Conservation (phyloP, 1,140 invertebrate genomes). For the Gonioctena quinquepunctata region DNA sequence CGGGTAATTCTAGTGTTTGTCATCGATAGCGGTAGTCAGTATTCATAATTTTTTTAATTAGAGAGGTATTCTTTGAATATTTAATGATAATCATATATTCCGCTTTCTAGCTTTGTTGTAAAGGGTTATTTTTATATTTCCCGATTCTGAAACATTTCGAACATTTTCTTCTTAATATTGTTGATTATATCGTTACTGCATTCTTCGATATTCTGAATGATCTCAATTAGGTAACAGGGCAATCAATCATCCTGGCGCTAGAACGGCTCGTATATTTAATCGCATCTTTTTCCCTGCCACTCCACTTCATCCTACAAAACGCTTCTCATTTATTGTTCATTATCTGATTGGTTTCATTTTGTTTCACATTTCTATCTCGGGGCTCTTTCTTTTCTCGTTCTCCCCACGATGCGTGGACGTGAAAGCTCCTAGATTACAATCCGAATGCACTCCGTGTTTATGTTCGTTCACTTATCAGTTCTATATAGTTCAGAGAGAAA, state of each 20-base stretch:
- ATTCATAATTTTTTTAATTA: too few relatives aligned
- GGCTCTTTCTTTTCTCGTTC: neutral
- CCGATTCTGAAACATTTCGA: too few relatives aligned
- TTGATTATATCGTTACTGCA: neutral
- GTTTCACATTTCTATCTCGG: slow-evolving; percentile 10
- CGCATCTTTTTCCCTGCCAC: neutral
- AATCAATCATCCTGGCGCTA: slow-evolving; percentile 9
- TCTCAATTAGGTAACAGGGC: slow-evolving; percentile 14
- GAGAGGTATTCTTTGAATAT: too few relatives aligned
- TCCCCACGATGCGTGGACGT: slow-evolving; percentile 2
- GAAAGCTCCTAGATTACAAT: slow-evolving; percentile 8
- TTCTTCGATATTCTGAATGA: neutral
- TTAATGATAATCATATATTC: too few relatives aligned
- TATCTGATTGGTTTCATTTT: slow-evolving; percentile 19
- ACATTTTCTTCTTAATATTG: too few relatives aligned
- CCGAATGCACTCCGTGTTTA: slow-evolving; percentile 11
- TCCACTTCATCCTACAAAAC: slow-evolving; percentile 14
- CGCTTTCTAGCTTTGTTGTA: too few relatives aligned
- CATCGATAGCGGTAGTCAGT: too few relatives aligned
- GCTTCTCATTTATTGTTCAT: slow-evolving; percentile 15
- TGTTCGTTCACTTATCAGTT: slow-evolving; percentile 12
- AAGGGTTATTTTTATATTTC: too few relatives aligned
- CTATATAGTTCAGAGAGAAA: slow-evolving; percentile 3
- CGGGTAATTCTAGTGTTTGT: too few relatives aligned
- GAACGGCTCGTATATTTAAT: slow-evolving; percentile 6